phyloP scores from a whole-genome alignment of 2,797 vertebrate genomes.

The Corythornis leucogaster region DNA sequence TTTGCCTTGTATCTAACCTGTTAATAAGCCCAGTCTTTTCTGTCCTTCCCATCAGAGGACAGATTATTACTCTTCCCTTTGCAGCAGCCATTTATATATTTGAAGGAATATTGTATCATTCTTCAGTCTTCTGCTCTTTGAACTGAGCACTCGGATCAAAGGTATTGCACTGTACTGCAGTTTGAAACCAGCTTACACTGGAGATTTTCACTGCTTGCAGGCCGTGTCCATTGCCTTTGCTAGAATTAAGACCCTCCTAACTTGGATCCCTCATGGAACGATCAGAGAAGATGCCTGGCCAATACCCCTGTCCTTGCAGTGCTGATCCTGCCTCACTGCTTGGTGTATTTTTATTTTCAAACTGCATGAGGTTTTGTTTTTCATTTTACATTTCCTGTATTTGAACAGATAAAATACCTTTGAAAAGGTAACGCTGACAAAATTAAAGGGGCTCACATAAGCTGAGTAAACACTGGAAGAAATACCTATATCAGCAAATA shows the following conservation, averaged over 20 bases:
- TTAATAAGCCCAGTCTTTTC: not conserved
- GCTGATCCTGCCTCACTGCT: not conserved
- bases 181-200: not conserved
- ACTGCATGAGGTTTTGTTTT: not conserved
- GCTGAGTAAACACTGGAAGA: constrained; percentile 5
- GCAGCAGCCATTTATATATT: not conserved
- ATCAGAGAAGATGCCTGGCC: not conserved
- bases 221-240: not conserved
- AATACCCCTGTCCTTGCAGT: not conserved
- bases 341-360: not conserved
- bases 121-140: not conserved
- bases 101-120: not conserved
- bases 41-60: not conserved
- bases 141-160: not conserved
- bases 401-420: constrained; percentile 10
- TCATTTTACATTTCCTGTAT: not conserved
- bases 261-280: not conserved
- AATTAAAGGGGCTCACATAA: not conserved
- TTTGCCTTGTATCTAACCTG: not conserved
- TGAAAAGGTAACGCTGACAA: not conserved
- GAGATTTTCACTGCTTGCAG: not conserved
- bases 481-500: constrained; percentile 10
- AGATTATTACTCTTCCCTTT: not conserved
- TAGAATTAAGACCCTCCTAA: not conserved
- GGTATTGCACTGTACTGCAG: not conserved